Evolutionary conservation across 2,797 vertebrate genomes (phyloP), one percentile per base, ranked within the genome.

Genomic region (Hippopotamyrus pictus): DNA sequence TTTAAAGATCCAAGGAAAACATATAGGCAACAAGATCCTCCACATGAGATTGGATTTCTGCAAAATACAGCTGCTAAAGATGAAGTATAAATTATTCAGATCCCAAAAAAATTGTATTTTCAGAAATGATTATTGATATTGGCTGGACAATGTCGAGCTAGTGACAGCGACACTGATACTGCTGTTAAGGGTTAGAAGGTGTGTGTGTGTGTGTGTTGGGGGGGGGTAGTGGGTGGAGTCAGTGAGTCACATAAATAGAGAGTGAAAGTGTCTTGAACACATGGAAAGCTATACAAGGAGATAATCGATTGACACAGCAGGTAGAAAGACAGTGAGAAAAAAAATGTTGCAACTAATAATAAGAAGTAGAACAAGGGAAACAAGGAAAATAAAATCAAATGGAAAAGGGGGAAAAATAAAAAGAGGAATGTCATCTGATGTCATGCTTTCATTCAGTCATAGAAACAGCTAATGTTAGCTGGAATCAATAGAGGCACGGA

Each of bases 121-220:
- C 95, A 95, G 93, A 95, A 96, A 96, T 97, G 95, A 96, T 96
- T 97, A 97, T 97, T 97, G 97, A 97, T 96, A 97, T 93, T 95
- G 95, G 93, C 93, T 92, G 92, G 29, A 94, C 94, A 92, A 94
- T 94, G 95, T 79, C 37, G 44, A 44, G 17, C 73, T 44, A 79
- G 73, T 69, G 65, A 69, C 65, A 33, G 9, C 3, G 88, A 93
- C 51, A 53, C 19, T 14, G 22, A 86, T 51, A 51, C 48, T 46
- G 48, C 48, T 12, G 19, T 22, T 14, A 37, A 17, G 73, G 17
- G 57, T 53, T 29, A 22, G 48, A 51, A 69, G 62, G 62, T 69
- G 25, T 69, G 25, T 25, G 59, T 62, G 7, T 12, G 62, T 65
- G 7, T 22, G 11, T 11, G 3, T 0, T 12, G 5, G 14, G 57